phyloP scores from a whole-genome alignment of 2,797 vertebrate genomes.

The Sebastes hubbsi region DNA sequence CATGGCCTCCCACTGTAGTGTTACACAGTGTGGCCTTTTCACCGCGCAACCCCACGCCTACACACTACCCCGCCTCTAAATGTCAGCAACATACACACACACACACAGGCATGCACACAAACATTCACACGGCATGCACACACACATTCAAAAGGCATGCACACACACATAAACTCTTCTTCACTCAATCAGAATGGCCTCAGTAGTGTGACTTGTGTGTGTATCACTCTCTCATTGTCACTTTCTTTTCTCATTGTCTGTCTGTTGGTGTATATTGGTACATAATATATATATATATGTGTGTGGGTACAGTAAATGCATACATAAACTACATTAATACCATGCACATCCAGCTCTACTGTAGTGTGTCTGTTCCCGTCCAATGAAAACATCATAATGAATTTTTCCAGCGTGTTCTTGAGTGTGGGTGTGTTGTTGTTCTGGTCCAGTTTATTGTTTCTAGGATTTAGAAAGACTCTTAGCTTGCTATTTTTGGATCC shows the following conservation, averaged over 20 bases:
- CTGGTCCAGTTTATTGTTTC: conserved; percentile 45
- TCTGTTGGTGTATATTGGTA: not conserved
- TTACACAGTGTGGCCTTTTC: conserved; percentile 72
- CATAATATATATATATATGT: too few relatives aligned
- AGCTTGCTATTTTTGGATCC: conserved; percentile 30
- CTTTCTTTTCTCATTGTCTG: not conserved
- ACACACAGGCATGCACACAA: not conserved
- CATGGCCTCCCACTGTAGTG: conserved; percentile 54
- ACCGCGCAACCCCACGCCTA: conserved; percentile 52
- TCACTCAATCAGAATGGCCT: not conserved
- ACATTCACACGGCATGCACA: not conserved
- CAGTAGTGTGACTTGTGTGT: not conserved
- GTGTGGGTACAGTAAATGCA: not conserved
- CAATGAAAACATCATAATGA: conserved; percentile 14
- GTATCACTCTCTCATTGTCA: not conserved
- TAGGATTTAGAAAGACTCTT: conserved; percentile 35
- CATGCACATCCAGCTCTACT: not conserved
- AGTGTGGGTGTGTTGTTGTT: conserved; percentile 48
- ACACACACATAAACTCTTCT: not conserved
- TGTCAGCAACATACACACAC: conserved; percentile 50
- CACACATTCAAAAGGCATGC: conserved; percentile 1
- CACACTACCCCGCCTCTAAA: conserved; percentile 60
- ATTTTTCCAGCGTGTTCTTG: conserved; percentile 13
- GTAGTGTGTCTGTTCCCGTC: not conserved
- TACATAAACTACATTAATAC: not conserved